Evolutionary conservation across 2,113 vertebrate genomes (phyloP).

Genomic region (Bambusicola thoracicus): DNA sequence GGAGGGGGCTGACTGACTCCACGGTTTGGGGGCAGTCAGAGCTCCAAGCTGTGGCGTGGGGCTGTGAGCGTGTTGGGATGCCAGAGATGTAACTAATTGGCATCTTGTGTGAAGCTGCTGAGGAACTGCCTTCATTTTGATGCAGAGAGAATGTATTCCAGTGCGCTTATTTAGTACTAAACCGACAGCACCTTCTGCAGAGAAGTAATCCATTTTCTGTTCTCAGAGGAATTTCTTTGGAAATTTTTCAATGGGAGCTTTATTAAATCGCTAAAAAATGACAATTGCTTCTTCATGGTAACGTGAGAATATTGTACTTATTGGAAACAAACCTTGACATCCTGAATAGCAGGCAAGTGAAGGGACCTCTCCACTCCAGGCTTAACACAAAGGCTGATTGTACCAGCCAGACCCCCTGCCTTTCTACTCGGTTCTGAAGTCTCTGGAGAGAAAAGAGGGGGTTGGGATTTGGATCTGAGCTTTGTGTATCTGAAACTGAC

Average conservation of each 20-base stretch:
- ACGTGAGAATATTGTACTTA: neutral
- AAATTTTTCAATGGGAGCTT: neutral
- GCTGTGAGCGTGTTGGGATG: neutral
- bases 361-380: neutral
- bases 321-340: neutral
- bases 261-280: neutral
- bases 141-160: neutral
- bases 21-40: neutral
- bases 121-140: neutral
- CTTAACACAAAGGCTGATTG: neutral
- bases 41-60: neutral
- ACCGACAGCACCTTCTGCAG: neutral
- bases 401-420: neutral
- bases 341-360: neutral
- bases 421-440: conserved; percentile 8
- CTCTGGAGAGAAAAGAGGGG: neutral
- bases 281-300: neutral
- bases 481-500: neutral
- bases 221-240: neutral
- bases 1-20: neutral
- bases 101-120: conserved; percentile 2
- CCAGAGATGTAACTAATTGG: neutral
- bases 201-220: neutral
- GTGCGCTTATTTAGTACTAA: neutral
- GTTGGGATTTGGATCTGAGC: neutral